These are phyloP conservation scores for Napeogenes sylphis DNA, from an alignment of 2,888 invertebrate genomes.

Conservation along the genomic window DNA sequence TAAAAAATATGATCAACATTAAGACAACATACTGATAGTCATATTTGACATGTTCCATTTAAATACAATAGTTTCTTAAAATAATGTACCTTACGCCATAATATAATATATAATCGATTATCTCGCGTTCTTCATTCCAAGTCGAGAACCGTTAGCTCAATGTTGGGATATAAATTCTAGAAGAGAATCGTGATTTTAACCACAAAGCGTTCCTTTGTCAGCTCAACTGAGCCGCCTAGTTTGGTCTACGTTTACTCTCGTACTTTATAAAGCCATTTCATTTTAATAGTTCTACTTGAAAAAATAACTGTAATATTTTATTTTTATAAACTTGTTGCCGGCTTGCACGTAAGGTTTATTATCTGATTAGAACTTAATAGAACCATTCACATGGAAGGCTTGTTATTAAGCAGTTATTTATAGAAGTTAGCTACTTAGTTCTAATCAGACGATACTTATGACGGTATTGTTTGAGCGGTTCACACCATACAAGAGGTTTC, in stretches of 20 bases:
- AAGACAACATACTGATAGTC: too few relatives aligned
- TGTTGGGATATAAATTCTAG: slow-evolving; percentile 35
- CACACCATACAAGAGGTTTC: slow-evolving; percentile 35
- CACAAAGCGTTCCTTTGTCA: slow-evolving; percentile 41
- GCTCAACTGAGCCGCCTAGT: slow-evolving; percentile 38
- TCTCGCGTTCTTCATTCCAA: slow-evolving; percentile 45
- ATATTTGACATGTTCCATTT: too few relatives aligned
- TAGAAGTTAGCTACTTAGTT: too few relatives aligned
- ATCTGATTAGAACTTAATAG: background rate
- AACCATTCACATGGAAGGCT: slow-evolving; percentile 2
- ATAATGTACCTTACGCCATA: background rate
- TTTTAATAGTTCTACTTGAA: slow-evolving; percentile 8
- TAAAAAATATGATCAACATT: too few relatives aligned
- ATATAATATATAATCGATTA: slow-evolving; percentile 36
- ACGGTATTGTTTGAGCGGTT: slow-evolving; percentile 22
- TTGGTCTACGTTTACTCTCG: slow-evolving; percentile 16
- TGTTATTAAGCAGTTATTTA: background rate
- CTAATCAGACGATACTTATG: too few relatives aligned
- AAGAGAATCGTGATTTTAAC: slow-evolving; percentile 22
- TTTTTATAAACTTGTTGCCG: too few relatives aligned
- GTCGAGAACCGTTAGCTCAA: slow-evolving; percentile 47
- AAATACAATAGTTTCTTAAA: slow-evolving; percentile 25
- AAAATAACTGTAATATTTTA: background rate
- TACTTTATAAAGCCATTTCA: slow-evolving; percentile 11
- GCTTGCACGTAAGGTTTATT: background rate